These are phyloP conservation scores for Drosophila barbarae DNA, from an alignment of 2,888 invertebrate genomes.

Conservation along the genomic window DNA sequence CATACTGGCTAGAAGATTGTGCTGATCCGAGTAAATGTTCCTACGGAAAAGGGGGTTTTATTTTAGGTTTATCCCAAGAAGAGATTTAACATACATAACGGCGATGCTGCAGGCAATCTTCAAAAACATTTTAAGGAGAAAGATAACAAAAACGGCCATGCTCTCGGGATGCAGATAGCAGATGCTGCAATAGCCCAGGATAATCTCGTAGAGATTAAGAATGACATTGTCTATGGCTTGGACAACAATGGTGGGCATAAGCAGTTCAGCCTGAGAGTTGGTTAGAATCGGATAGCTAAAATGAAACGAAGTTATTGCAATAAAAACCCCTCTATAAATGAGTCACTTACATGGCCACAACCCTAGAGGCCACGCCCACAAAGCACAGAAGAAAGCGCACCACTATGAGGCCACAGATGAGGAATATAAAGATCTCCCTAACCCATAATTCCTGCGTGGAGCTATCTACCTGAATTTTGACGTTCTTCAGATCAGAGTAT, in stretches of 20 bases:
- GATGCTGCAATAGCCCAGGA: constrained; percentile 65
- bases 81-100: constrained; percentile 56
- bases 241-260: constrained; percentile 72
- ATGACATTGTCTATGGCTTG: constrained; percentile 70
- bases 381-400: constrained; percentile 71
- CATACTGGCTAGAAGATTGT: constrained; percentile 50
- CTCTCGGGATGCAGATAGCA: constrained; percentile 59
- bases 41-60: constrained; percentile 38
- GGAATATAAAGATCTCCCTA: constrained; percentile 58
- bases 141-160: constrained; percentile 60
- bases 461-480: constrained; percentile 46
- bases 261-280: constrained; percentile 68
- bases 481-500: constrained; percentile 62
- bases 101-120: constrained; percentile 59
- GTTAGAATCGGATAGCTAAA: constrained; percentile 76
- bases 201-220: constrained; percentile 65
- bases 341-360: constrained; percentile 75
- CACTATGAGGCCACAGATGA: constrained; percentile 67
- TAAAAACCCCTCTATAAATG: rapidly evolving
- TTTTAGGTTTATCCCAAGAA: rapidly evolving
- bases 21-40: constrained; percentile 68
- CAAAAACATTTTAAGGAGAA: constrained; percentile 61
- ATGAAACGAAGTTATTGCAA: not conserved
- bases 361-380: constrained; percentile 70
- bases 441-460: constrained; percentile 54